phyloP scores from a whole-genome alignment of 2,113 vertebrate genomes.

The Orcinus orca region DNA sequence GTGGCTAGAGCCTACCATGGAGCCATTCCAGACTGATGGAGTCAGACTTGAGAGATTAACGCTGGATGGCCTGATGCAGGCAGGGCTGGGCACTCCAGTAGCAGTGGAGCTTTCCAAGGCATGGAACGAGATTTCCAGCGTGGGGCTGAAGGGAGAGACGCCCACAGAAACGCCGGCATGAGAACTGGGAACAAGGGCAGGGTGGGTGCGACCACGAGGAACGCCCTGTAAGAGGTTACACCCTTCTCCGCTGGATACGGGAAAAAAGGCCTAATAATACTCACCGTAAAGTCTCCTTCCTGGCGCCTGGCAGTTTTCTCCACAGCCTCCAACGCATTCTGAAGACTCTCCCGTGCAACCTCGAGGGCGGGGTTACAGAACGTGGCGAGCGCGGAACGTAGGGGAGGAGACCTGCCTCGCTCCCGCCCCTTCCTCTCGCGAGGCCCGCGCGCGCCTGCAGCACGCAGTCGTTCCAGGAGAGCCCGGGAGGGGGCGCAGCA shows the following conservation, averaged over 20 bases:
- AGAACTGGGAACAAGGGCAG: background rate
- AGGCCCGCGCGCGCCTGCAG: background rate
- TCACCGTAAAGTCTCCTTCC: background rate
- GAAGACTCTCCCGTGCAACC: fast-evolving
- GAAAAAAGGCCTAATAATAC: background rate
- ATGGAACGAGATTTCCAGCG: background rate
- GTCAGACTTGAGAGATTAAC: background rate
- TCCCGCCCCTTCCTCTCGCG: fast-evolving
- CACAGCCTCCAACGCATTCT: background rate
- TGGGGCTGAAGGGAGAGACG: background rate
- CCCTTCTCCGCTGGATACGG: background rate
- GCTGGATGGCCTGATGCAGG: background rate
- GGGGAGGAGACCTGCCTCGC: fast-evolving
- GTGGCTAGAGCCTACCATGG: background rate
- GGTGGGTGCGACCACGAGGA: no score
- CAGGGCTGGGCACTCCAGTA: fast-evolving
- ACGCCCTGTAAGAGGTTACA: background rate
- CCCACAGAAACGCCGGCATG: fast-evolving
- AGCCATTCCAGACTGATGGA: background rate
- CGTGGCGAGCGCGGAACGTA: fast-evolving
- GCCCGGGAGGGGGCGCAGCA: no score
- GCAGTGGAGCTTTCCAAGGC: background rate
- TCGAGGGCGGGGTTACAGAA: background rate
- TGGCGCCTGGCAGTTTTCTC: background rate
- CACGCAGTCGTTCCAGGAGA: background rate